Conservation (phyloP, 2,888 invertebrate genomes). For the Mesorhabditis spiculigera region DNA sequence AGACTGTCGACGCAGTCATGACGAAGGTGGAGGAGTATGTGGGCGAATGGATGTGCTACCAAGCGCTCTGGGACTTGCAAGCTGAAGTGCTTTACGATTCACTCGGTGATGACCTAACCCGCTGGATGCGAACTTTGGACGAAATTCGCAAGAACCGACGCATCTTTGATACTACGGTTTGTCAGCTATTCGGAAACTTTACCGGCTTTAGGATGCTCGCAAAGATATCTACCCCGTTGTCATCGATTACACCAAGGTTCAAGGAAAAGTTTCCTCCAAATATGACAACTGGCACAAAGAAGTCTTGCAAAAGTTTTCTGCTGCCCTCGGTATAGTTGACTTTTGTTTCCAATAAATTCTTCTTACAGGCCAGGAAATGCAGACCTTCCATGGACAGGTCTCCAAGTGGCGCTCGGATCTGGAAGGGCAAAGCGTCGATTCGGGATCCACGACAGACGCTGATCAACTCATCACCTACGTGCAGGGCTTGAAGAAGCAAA, state of each 20-base stretch:
- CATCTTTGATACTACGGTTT: slow-evolving; percentile 80
- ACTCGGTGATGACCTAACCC: slow-evolving; percentile 83
- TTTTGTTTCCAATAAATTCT: slow-evolving; percentile 5
- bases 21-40: slow-evolving; percentile 76
- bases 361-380: slow-evolving; percentile 79
- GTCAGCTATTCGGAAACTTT: slow-evolving; percentile 11
- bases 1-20: slow-evolving; percentile 85
- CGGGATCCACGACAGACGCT: slow-evolving; percentile 90
- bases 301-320: slow-evolving; percentile 85
- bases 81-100: slow-evolving; percentile 75
- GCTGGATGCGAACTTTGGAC: slow-evolving; percentile 96
- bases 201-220: slow-evolving; percentile 72
- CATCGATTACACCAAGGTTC: slow-evolving; percentile 97
- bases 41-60: slow-evolving; percentile 89
- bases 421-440: slow-evolving; percentile 95
- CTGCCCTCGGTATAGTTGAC: slow-evolving; percentile 68
- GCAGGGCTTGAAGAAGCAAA: slow-evolving; percentile 91
- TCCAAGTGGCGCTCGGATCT: slow-evolving; percentile 84
- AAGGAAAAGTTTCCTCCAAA: slow-evolving; percentile 95
- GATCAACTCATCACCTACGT: slow-evolving; percentile 98
- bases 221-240: slow-evolving; percentile 94
- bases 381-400: slow-evolving; percentile 70
- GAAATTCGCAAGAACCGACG: slow-evolving; percentile 93
- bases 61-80: slow-evolving; percentile 96
- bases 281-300: slow-evolving; percentile 99